phyloP scores from a whole-genome alignment of 2,113 vertebrate genomes.

The Callospermophilus lateralis region DNA sequence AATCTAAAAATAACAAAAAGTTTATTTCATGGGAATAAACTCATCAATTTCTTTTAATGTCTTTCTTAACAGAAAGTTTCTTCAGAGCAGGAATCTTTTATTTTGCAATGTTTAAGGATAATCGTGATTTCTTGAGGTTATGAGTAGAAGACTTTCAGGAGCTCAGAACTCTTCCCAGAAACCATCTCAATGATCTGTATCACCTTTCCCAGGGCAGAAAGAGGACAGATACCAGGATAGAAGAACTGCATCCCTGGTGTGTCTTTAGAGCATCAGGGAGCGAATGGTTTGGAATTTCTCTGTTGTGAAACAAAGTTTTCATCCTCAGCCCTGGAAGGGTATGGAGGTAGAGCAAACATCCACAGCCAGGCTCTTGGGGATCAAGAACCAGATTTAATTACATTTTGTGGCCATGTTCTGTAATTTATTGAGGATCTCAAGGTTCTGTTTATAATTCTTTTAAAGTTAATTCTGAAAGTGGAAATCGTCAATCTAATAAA shows the following conservation, averaged over 20 bases:
- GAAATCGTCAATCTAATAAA: slow-evolving; percentile 10
- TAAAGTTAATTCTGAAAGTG: slow-evolving; percentile 54
- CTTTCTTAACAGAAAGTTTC: slow-evolving; percentile 38
- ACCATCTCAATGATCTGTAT: background rate
- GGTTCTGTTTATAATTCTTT: background rate
- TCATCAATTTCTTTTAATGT: background rate
- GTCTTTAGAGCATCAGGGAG: background rate
- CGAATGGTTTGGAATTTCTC: slow-evolving; percentile 31
- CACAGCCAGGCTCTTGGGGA: background rate
- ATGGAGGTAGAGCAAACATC: background rate
- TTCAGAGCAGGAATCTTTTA: slow-evolving; percentile 15
- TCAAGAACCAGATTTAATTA: slow-evolving; percentile 28
- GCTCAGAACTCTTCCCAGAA: slow-evolving; percentile 41
- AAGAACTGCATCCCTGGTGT: background rate
- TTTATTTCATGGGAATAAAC: slow-evolving; percentile 12
- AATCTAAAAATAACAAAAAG: background rate
- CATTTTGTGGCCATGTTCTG: background rate
- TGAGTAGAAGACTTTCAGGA: background rate
- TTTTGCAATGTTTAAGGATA: background rate
- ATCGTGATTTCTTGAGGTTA: background rate
- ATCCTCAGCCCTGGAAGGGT: background rate
- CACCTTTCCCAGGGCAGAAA: background rate
- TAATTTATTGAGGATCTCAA: slow-evolving; percentile 8
- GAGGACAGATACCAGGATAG: background rate
- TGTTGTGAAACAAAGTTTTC: background rate